A percentile compares a stretch with the other conserved stretches of the same genome.
phyloP scores from a whole-genome alignment of 2,113 vertebrate species.

The Rhombomys opimus region DNA sequence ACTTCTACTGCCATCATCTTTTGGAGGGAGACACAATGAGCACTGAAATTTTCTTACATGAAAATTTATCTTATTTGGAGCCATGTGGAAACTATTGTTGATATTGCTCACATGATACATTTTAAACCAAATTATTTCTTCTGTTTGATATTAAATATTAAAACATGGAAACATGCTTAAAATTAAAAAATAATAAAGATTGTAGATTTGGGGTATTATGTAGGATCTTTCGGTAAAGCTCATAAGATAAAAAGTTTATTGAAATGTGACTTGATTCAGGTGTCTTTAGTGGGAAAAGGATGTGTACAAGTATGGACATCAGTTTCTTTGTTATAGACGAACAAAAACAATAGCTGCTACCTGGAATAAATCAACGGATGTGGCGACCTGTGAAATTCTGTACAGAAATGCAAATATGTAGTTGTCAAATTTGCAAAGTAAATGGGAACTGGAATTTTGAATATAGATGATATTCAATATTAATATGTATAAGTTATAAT shows the following conservation, averaged over 20 bases:
- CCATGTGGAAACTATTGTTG: neutral
- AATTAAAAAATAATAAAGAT: neutral
- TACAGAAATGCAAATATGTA: neutral
- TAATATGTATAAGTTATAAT: constrained; percentile 80
- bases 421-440: neutral
- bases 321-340: neutral
- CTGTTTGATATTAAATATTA: constrained; percentile 5
- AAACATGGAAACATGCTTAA: constrained; percentile 22
- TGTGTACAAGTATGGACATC: neutral
- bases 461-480: constrained; percentile 78
- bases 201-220: neutral
- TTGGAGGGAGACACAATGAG: neutral
- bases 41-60: neutral
- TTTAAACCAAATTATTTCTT: neutral
- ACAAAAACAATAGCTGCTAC: neutral
- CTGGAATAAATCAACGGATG: neutral
- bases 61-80: constrained; percentile 13
- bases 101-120: neutral
- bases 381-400: neutral
- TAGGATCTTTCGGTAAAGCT: neutral
- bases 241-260: neutral
- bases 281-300: neutral
- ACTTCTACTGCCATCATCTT: neutral
- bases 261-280: neutral
- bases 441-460: constrained; percentile 60